A percentile compares a stretch with the other conserved stretches of the same genome.
Evolutionary conservation across 30 jellyfish, hydroid and myxozoan species (phyloP).

Genomic region (Hydra vulgaris): DNA sequence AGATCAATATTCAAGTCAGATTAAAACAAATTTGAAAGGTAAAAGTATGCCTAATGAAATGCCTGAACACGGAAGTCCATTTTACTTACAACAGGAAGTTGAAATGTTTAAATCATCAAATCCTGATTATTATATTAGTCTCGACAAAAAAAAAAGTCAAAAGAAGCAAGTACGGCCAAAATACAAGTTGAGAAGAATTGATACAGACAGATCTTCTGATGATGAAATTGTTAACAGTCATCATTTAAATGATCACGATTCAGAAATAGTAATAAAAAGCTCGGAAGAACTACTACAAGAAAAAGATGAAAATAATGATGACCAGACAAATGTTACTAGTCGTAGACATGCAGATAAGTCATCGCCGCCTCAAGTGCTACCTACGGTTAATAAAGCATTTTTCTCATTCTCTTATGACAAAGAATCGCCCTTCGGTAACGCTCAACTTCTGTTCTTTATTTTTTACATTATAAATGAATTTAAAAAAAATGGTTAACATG

Average conservation of each 20-base stretch:
- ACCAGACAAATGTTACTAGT: not conserved
- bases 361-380: not conserved
- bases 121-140: not conserved
- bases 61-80: too few relatives aligned
- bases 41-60: too few relatives aligned
- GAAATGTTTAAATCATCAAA: constrained; percentile 9
- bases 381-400: constrained; percentile 12
- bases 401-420: constrained; percentile 73
- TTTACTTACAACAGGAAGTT: not conserved
- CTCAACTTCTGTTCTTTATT: too few relatives aligned
- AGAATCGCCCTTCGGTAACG: constrained; percentile 76
- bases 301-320: not conserved
- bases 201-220: constrained; percentile 4
- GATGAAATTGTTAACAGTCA: constrained; percentile 3
- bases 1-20: not conserved
- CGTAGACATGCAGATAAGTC: constrained; percentile 4
- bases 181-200: not conserved
- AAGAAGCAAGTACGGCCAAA: constrained; percentile 1
- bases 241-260: not conserved
- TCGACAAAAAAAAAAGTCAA: not conserved
- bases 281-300: not conserved
- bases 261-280: not conserved
- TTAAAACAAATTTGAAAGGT: not conserved
- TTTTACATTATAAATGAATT: too few relatives aligned
- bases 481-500: too few relatives aligned